Conservation (phyloP, 2,113 vertebrate genomes). For the Empidonax alnorum region DNA sequence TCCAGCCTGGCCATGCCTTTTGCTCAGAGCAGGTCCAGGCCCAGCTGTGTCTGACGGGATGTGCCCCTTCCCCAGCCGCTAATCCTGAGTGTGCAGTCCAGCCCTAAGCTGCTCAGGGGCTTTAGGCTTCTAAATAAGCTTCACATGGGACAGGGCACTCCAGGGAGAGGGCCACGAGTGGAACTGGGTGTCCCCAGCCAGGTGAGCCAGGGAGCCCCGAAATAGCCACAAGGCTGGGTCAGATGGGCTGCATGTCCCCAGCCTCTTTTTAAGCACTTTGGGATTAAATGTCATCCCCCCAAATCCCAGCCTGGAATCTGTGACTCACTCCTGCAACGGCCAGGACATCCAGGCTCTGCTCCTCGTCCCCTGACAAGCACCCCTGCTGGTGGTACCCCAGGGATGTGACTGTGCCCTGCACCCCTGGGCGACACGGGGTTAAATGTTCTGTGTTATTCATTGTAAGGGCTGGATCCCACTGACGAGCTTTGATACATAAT, state of each 20-base stretch:
- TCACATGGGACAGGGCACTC: neutral
- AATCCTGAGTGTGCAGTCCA: rapidly evolving
- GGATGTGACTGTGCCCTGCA: neutral
- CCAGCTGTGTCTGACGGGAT: rapidly evolving
- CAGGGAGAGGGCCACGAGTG: neutral
- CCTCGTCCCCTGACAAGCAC: neutral
- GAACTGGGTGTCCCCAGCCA: neutral
- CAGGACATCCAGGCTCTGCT: neutral
- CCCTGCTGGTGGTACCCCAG: neutral
- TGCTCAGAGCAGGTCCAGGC: neutral
- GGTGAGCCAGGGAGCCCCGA: neutral
- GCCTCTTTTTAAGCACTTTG: neutral
- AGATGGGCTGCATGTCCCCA: neutral
- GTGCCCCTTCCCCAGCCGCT: neutral
- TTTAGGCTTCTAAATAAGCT: slow-evolving; percentile 22
- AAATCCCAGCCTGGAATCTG: neutral
- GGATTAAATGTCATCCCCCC: neutral
- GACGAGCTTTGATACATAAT: neutral
- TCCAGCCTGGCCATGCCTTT: neutral
- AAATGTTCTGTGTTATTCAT: neutral
- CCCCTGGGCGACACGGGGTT: rapidly evolving
- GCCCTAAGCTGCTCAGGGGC: slow-evolving; percentile 16
- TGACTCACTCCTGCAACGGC: neutral
- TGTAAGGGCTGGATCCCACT: neutral
- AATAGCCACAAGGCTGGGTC: neutral